A percentile compares a stretch with the other conserved stretches of the same genome.
These are phyloP conservation scores for Enteromius thamalakanensis DNA, from an alignment of 2,797 vertebrate species.

Conservation along the genomic window DNA sequence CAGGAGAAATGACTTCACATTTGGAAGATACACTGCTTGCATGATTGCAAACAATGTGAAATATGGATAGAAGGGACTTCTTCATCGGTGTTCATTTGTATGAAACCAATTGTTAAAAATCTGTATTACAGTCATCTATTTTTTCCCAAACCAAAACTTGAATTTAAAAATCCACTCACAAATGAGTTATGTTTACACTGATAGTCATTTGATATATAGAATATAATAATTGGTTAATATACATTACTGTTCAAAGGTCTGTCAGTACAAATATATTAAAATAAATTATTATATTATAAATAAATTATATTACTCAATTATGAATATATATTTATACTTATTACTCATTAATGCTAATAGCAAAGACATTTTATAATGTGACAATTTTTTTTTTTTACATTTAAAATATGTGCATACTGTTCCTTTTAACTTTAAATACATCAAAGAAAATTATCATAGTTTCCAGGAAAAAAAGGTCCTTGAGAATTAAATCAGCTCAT, in stretches of 20 bases:
- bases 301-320: not conserved
- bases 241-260: not conserved
- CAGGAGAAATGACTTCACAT: constrained; percentile 69
- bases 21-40: constrained; percentile 23
- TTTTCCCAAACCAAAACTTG: not conserved
- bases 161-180: not conserved
- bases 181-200: not conserved
- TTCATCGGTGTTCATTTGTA: not conserved
- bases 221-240: not conserved
- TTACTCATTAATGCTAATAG: too few relatives aligned
- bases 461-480: not conserved
- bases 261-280: not conserved
- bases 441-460: not conserved
- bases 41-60: constrained; percentile 28
- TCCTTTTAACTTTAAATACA: not conserved
- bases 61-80: constrained; percentile 11
- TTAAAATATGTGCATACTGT: not conserved
- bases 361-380: not conserved
- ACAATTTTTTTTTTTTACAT: not conserved
- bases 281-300: not conserved
- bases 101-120: constrained; percentile 1
- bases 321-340: too few relatives aligned
- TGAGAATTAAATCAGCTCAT: not conserved
- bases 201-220: not conserved
- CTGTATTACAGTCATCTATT: not conserved